Evolutionary conservation across 2,888 invertebrate species (phyloP), one percentile per base, ranked within the genome.

Genomic region (Alloscopus bannaensis): DNA sequence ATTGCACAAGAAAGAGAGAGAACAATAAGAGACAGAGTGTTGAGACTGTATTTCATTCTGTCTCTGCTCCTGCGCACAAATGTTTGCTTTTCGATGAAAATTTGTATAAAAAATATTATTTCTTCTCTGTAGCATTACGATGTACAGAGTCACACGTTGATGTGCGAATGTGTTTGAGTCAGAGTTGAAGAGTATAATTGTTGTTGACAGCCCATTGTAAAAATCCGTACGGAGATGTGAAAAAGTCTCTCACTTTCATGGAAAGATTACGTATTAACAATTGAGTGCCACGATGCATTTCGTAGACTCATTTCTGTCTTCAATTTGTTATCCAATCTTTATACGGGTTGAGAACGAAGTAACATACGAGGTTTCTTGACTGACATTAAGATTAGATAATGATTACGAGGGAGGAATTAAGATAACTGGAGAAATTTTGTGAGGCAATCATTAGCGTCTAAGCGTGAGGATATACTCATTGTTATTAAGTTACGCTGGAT

Each of bases 161-260:
- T 24, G 36, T 40, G 18, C 4, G 40, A 1, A 16, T 45, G 20
- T 66, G 31, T 45, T 52, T 64, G 20, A 36, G 24, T 29, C 50
- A 52, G 66, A 66, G 52, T 66, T 18, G 52, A 26, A 3, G n/a
- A n/a, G 52, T 24, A 52, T 40, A 72, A 64, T 72, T 22, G 47
- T 11, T 72, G 68, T 77, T 81, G 64, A 69, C 80, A 80, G 69
- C 55, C 24, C 36, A 55, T 66, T 82, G 82, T 82, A 80, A 82
- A 80, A 82, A 78, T 82, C 77, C 52, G 77, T 78, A 82, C 52
- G 64, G 52, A 66, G 69, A 59, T 80, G 80, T 70, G 72, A 72
- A 64, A 62, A 52, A 18, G 18, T 3, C 22, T 52, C n/a, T n/a
- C n/a, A n/a, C n/a, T n/a, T n/a, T n/a, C n/a, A n/a, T n/a, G n/a